phyloP scores from a whole-genome alignment of 2,797 vertebrate species.

The Carduelis carduelis region DNA sequence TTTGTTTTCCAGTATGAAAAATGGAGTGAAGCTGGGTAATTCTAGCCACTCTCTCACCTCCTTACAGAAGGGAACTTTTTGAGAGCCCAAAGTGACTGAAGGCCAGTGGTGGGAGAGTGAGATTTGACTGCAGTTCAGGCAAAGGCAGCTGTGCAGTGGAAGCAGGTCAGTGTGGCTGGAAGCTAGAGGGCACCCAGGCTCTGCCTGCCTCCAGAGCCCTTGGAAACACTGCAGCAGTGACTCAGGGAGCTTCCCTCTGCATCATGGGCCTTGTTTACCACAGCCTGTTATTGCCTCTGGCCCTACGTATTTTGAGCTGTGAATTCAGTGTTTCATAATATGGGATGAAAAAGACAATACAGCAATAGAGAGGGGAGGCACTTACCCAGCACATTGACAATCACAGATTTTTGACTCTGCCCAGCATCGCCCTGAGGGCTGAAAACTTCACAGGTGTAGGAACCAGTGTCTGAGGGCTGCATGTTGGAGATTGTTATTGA shows the following conservation, averaged over 20 bases:
- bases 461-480: constrained; percentile 80
- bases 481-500: constrained; percentile 83
- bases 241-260: not conserved
- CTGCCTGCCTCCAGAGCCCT: not conserved
- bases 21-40: not conserved
- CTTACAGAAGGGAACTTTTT: not conserved
- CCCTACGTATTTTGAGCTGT: fast-evolving
- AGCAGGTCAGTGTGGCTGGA: not conserved
- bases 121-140: not conserved
- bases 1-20: not conserved
- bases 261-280: not conserved
- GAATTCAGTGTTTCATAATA: not conserved
- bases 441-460: constrained; percentile 83
- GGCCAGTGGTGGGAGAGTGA: fast-evolving
- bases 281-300: not conserved
- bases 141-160: not conserved
- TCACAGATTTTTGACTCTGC: constrained; percentile 69
- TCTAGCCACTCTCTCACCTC: not conserved
- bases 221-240: not conserved
- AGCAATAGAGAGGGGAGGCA: not conserved
- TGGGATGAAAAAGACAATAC: not conserved
- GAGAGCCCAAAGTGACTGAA: not conserved
- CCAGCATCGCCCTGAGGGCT: constrained; percentile 75
- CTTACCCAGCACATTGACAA: constrained; percentile 80
- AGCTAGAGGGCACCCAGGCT: constrained; percentile 34